Base-by-base conservation (phyloP, 30 jellyfish, hydroid and myxozoan genomes). In the Aurelia sp. region DNA sequence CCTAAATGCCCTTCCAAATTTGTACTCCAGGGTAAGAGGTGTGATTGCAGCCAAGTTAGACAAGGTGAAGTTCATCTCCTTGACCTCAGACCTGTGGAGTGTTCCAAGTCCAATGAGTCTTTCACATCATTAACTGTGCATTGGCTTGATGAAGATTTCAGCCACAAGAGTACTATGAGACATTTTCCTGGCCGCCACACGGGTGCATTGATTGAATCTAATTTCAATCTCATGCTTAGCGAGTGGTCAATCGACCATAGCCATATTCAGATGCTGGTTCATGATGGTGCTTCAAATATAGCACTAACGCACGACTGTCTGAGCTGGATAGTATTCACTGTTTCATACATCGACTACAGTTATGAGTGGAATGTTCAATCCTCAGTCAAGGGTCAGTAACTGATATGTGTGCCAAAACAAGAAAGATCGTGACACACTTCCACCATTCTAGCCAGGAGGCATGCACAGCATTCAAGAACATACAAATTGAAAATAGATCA, bases 11-110 rank as follows among this genome's bases (percentile, higher is more conserved):
- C 73, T 84, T 33, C 93, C 95, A 17, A 27, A 62, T 33, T 65
- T 85, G 59, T 72, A 68, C 87, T 40, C 80, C 53, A 41, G 64
- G 58, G 70, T 58, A 65, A 85, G 71, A 47, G 62, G 63, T 31
- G 65, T 64, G 3, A 76, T 86, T 66, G 86, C 77, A n/a, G 90
- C 57, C 21, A 76, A 76, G 67, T 21, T 86, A 63, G 76, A 68
- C 13, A 44, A 57, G 78, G 97, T 86, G 0, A 79, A 89, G 87
- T 81, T 71, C 40, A 71, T 89, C 55, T 71, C 81, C 3, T 77
- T 89, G 53, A 79, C 97, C 52, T 79, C 97, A 71, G 85, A 88
- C 87, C 55, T 71, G 58, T 89, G 90, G 97, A 81, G 64, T 89
- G 94, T 82, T 62, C 86, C 59, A 22, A 80, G 50, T 66, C 94